Evolutionary conservation across 2,888 invertebrate species (phyloP), one percentile per base, ranked within the genome.

Genomic region (Eupithecia inturbata): DNA sequence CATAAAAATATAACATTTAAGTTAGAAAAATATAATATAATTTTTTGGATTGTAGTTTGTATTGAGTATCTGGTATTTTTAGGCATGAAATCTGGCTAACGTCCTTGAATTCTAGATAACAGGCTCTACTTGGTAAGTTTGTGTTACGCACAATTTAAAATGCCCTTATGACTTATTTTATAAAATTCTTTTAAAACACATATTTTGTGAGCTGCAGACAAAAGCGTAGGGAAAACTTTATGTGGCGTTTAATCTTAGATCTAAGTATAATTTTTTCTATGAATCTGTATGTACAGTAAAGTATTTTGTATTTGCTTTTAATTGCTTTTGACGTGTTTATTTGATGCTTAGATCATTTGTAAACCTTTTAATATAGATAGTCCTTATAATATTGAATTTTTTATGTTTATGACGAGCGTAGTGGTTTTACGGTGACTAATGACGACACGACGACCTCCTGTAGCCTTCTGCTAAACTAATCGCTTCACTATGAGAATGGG

Each of bases 1-100:
- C 94, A 93, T 92, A 73, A 91, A 90, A 91, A 92, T 91, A 90
- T 93, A 93, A 92, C 93, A 92, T 90, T 91, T 87, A 92, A 92
- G 88, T 88, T 84, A 90, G 87, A 89, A 84, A 86, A 92, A 91
- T 87, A 81, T 85, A 85, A 87, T 92, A 92, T 91, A 91, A 91
- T 92, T 84, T 87, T 88, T 82, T 83, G 63, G 33, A 87, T 86
- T 83, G 88, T 87, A 84, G 84, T 87, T 88, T 33, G 72, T 75
- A 72, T 77, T 77, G 75, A 75, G 36, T 77, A 87, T 87, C 86
- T 86, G 88, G 86, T 89, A 88, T 86, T 31, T 86, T 82, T 86
- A 87, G 84, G 87, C 84, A 83, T 81, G 82, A 88, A 80, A 83
- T 85, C 83, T 82, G 39, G 39, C 79, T 83, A 85, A 85, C 84